Conservation (phyloP, 2,797 vertebrate species). For the Enteromius trimaculatus region DNA sequence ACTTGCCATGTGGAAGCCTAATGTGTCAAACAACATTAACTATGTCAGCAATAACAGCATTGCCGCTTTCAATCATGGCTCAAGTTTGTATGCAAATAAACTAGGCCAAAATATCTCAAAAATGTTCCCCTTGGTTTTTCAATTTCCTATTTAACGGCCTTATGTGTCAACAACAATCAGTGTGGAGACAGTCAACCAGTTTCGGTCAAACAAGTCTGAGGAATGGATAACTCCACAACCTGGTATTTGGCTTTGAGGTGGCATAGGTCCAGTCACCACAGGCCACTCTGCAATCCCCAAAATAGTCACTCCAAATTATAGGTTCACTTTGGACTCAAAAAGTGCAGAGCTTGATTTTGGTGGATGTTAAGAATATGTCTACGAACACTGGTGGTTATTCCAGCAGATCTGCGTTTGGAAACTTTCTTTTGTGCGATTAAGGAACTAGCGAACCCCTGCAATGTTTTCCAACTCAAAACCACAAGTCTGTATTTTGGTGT, state of each 20-base stretch:
- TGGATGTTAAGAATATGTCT: slow-evolving; percentile 65
- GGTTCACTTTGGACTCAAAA: slow-evolving; percentile 70
- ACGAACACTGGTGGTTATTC: slow-evolving; percentile 70
- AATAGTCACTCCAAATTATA: slow-evolving; percentile 79
- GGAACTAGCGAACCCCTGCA: slow-evolving; percentile 61
- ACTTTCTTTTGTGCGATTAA: slow-evolving; percentile 66
- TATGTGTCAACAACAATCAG: slow-evolving; percentile 55
- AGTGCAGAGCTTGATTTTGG: slow-evolving; percentile 68
- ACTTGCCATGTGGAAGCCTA: not conserved
- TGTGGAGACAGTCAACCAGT: slow-evolving; percentile 64
- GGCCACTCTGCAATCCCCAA: slow-evolving; percentile 70
- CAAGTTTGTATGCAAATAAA: slow-evolving; percentile 49
- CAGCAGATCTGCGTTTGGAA: slow-evolving; percentile 71
- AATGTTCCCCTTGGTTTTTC: slow-evolving; percentile 59
- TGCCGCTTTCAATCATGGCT: slow-evolving; percentile 50
- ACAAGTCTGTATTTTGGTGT: slow-evolving; percentile 59
- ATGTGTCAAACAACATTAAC: slow-evolving; percentile 51
- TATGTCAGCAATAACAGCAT: slow-evolving; percentile 63
- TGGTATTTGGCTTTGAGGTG: slow-evolving; percentile 72
- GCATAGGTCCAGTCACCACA: slow-evolving; percentile 72
- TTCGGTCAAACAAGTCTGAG: slow-evolving; percentile 61
- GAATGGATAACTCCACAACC: slow-evolving; percentile 67
- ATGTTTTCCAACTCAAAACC: slow-evolving; percentile 60
- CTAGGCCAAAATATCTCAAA: slow-evolving; percentile 53
- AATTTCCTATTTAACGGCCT: slow-evolving; percentile 61